These are phyloP conservation scores for Anarrhichthys ocellatus DNA, from an alignment of 2,113 vertebrate species.

Conservation along the genomic window DNA sequence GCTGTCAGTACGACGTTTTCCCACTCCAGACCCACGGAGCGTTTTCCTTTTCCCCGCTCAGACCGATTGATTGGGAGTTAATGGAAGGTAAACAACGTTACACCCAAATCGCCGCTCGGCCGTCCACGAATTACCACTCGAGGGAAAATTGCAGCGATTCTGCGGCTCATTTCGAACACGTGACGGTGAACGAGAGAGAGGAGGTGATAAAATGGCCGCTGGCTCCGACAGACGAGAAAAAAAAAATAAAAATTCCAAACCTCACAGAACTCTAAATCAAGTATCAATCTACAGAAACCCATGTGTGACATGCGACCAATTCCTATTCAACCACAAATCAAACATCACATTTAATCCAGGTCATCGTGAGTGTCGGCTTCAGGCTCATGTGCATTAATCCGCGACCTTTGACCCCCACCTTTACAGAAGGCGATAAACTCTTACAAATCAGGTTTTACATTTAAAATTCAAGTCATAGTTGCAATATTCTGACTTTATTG, in stretches of 20 bases:
- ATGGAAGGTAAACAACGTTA: conserved; percentile 24
- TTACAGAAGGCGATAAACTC: not conserved
- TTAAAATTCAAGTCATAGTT: not conserved
- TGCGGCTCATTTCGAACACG: not conserved
- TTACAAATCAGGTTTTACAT: not conserved
- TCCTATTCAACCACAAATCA: not conserved
- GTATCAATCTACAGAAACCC: too few species aligned
- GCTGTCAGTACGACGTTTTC: conserved; percentile 24
- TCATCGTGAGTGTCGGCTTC: not conserved
- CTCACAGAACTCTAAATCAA: too few species aligned
- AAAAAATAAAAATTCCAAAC: too few species aligned
- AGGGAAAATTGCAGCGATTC: conserved; percentile 17
- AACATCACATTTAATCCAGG: not conserved
- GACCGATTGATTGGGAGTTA: conserved; percentile 30
- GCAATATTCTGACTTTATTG: not conserved
- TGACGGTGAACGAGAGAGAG: too few species aligned
- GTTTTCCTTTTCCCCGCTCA: not conserved
- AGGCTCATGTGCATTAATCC: not conserved
- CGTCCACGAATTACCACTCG: conserved; percentile 38
- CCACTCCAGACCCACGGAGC: conserved; percentile 6
- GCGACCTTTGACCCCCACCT: not conserved
- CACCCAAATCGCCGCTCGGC: conserved; percentile 8
- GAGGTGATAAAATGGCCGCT: too few species aligned
- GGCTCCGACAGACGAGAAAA: too few species aligned
- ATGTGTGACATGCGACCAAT: not conserved